Base-by-base conservation (phyloP, 2,113 vertebrate species). In the Regulus satrapa region DNA sequence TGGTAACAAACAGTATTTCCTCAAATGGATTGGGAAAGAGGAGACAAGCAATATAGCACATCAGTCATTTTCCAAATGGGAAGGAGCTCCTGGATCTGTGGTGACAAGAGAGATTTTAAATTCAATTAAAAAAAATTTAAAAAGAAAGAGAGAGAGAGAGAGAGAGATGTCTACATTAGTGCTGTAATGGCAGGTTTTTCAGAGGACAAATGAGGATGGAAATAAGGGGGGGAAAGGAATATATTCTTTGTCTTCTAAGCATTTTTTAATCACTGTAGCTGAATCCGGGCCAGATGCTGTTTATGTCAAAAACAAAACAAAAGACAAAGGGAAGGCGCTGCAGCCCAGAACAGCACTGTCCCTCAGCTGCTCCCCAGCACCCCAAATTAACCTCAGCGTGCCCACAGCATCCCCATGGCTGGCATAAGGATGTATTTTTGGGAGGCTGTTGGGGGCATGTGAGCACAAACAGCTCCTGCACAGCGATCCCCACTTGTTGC, bases 231-330 rank as follows among this genome's bases (percentile, higher is more conserved):
- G 1, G 2, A 46, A 73, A 85, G 17, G 38, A 68, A 54, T 43
- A 71, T 74, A 76, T 92, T 79, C 61, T 79, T 49, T 36, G 68
- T 34, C 46, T 80, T 69, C 24, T 5, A 52, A 41, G 41, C 55
- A 6, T 20, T 63, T 89, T 83, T 76, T 76, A 54, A 54, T 74
- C 51, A 16, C 55, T 86, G 67, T 11, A 6, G 76, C 14, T 92
- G 96, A 67, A 54, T 19, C 58, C 63, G 63, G 36, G 86, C 79
- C 92, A 95, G 92, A 96, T 74, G 85, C 79, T 95, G 90, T 91
- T 97, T 95, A 14, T 82, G 52, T 78, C 40, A 9, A 31, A 90
- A 84, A 14, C 49, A 51, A 93, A 85, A 96, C 94, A 95, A 86
- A 86, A 71, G 91, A 97, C 94, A 95, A 96, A 95, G 92, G 21